phyloP scores from a whole-genome alignment of 2,113 vertebrate species.

The Montifringilla adamsi region DNA sequence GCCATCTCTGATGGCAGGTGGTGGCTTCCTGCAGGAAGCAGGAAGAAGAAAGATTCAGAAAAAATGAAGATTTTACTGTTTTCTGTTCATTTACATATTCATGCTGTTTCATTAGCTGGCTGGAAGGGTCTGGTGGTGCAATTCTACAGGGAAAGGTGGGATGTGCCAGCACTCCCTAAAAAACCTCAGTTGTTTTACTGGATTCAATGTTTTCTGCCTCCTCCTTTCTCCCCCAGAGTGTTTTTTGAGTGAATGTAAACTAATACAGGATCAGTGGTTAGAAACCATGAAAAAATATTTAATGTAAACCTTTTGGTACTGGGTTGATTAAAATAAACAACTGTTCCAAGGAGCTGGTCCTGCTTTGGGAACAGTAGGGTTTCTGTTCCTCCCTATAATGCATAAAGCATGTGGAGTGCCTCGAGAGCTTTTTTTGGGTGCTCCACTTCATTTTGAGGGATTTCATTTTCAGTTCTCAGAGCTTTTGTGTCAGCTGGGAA shows the following conservation, averaged over 20 bases:
- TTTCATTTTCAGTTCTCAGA: neutral
- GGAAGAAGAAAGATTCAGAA: neutral
- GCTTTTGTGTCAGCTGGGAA: conserved; percentile 7
- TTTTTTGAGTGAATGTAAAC: neutral
- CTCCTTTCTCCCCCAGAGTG: neutral
- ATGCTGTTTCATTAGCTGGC: neutral
- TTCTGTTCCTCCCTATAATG: conserved; percentile 1
- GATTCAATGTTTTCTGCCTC: neutral
- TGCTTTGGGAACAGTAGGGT: conserved; percentile 1
- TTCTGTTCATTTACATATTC: neutral
- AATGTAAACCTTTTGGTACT: neutral
- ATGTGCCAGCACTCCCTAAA: neutral
- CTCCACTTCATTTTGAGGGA: neutral
- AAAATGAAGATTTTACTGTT: neutral
- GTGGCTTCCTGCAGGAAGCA: neutral
- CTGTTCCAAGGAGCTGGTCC: neutral
- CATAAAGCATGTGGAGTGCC: neutral
- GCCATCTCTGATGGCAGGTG: neutral
- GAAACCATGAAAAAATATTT: neutral
- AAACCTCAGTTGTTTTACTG: neutral
- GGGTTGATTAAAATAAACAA: conserved; percentile 18
- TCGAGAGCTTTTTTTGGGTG: neutral
- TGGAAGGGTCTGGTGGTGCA: neutral
- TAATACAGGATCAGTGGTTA: neutral
- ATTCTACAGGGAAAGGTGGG: neutral